Evolutionary conservation across 2,888 invertebrate species (phyloP).

Genomic region (Morpho deidamia): DNA sequence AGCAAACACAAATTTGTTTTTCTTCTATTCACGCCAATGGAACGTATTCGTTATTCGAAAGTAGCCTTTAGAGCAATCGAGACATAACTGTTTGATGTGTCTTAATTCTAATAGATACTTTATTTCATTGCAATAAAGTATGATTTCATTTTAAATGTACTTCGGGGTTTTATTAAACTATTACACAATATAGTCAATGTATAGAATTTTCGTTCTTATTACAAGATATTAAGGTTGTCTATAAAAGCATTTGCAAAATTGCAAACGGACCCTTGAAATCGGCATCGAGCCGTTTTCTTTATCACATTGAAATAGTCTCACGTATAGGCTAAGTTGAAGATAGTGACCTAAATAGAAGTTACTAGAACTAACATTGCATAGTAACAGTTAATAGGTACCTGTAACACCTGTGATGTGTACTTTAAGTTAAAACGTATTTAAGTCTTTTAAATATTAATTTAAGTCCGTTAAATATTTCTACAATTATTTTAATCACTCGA

Average conservation of each 20-base stretch:
- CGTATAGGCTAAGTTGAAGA: conserved; percentile 17
- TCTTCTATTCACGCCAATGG: conserved; percentile 14
- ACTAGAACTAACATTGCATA: conserved; percentile 6
- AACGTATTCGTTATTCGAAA: conserved; percentile 21
- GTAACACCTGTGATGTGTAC: too few species aligned
- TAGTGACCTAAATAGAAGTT: conserved; percentile 18
- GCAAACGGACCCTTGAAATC: conserved; percentile 20
- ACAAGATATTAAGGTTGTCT: background rate
- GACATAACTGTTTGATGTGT: conserved; percentile 16
- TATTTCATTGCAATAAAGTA: background rate
- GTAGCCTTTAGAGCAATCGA: conserved; percentile 22
- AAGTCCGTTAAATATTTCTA: too few species aligned
- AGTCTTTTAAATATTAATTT: too few species aligned
- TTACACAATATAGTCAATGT: background rate
- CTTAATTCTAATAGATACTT: background rate
- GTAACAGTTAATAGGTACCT: background rate
- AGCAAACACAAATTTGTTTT: conserved; percentile 4
- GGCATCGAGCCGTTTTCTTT: conserved; percentile 21
- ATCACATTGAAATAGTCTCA: conserved; percentile 20
- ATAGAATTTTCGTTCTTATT: conserved; percentile 5
- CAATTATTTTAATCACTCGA: too few species aligned
- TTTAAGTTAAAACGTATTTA: too few species aligned
- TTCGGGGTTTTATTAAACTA: conserved; percentile 1
- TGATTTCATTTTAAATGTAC: background rate
- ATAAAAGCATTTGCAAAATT: background rate